Evolutionary conservation across 2,797 vertebrate species (phyloP), one percentile per base, ranked within the genome.

Genomic region (Mycteria americana): DNA sequence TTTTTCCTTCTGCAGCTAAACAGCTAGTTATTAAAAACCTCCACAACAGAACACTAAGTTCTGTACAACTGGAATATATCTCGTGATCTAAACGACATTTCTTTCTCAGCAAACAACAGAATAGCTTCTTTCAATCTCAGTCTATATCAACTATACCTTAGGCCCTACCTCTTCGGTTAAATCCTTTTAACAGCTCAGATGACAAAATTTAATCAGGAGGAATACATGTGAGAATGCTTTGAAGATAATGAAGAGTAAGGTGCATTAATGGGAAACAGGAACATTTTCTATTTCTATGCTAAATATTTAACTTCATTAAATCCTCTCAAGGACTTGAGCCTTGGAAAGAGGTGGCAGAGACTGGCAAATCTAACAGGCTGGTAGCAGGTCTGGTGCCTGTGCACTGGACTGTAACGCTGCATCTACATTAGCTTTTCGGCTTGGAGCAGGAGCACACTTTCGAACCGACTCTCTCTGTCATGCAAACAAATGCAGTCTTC

Each of bases 161-260:
- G 74, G 90, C 63, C 67, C 35, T 50, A 19, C 67, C 60, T 82
- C 51, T 70, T 28, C 31, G 39, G 45, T 67, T 85, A 93, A 91
- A 92, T 93, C 68, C 92, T 85, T 87, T 39, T 13, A 77, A 51
- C 22, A 92, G 88, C 84, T 95, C 92, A 69, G 88, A 48, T 75
- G 64, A 88, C 87, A 83, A 10, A 83, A 83, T 50, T 78, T 78
- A 85, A 62, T 91, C 86, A 78, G 68, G 54, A 93, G 78, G 54
- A 50, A 35, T 8, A 75, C 18, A 30, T 3, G 14, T 45, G 68
- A 88, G 84, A 95, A 68, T 16, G n/a, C 73, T 88, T 54, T 85
- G 86, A 92, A 83, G 63, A 85, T 31, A 87, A 79, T 30, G 21
- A 84, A 70, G 74, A 95, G 10, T n/a, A 68, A 69, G 33, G 39